Evolutionary conservation across 1,140 invertebrate genomes (phyloP).

Genomic region (Tetragonula clypearis): DNA sequence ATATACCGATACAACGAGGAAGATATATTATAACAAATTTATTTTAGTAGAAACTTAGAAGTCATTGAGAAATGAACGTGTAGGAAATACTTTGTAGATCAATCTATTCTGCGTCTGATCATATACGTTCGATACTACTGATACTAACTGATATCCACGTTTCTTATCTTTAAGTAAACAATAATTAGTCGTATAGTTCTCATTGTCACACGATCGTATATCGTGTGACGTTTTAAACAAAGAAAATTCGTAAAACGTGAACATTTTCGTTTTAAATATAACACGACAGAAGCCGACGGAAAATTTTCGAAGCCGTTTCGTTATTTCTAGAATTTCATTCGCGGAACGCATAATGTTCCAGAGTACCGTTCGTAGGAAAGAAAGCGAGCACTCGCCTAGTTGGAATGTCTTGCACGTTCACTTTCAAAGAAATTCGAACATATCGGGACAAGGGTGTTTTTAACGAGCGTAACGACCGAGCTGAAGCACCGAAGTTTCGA

Average conservation of each 20-base stretch:
- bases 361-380: not conserved
- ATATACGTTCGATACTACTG: not conserved
- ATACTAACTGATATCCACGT: not conserved
- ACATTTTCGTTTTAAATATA: too few species aligned
- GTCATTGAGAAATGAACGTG: not conserved
- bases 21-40: not conserved
- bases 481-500: constrained; percentile 19
- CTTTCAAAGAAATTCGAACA: not conserved
- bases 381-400: not conserved
- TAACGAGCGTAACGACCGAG: constrained; percentile 11
- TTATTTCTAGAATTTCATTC: not conserved
- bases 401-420: not conserved
- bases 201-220: not conserved
- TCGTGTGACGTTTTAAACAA: too few species aligned
- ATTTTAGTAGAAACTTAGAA: not conserved
- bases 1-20: not conserved
- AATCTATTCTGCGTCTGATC: not conserved
- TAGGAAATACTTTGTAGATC: not conserved
- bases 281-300: too few species aligned
- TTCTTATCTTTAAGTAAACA: not conserved
- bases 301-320: not conserved
- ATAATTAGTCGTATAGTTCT: too few species aligned
- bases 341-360: not conserved
- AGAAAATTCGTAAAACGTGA: too few species aligned
- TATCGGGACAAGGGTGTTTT: not conserved